Conservation (phyloP, 2,888 invertebrate species). For the Polietes domitor region DNA sequence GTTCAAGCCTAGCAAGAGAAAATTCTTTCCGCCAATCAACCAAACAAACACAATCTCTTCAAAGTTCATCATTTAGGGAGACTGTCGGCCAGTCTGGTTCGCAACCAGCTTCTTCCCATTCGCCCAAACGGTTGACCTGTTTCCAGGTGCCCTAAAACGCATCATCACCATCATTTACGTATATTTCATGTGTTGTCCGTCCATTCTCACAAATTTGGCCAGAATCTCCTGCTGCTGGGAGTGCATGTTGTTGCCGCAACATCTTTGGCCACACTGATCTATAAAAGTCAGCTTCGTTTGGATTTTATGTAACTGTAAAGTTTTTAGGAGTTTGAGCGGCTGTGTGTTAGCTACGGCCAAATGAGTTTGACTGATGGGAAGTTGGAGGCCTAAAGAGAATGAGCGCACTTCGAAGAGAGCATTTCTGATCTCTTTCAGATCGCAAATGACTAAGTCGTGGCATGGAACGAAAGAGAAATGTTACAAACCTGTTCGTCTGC, state of each 20-base stretch:
- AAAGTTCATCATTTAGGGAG: slow-evolving; percentile 21
- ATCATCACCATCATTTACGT: background rate
- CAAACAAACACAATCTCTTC: slow-evolving; percentile 12
- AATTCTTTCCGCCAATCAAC: slow-evolving; percentile 13
- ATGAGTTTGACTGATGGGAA: background rate
- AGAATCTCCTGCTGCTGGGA: background rate
- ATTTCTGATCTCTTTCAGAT: background rate
- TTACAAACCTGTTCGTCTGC: background rate
- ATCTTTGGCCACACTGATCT: slow-evolving; percentile 50
- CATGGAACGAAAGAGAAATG: background rate
- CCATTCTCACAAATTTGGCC: background rate
- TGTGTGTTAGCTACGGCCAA: background rate
- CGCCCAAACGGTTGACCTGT: background rate
- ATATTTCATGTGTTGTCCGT: background rate
- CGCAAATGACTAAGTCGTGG: background rate
- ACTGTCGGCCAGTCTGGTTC: background rate
- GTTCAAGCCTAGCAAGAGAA: background rate
- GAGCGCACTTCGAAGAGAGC: background rate
- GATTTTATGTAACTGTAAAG: slow-evolving; percentile 33
- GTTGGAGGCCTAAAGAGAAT: background rate
- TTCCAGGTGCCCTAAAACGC: background rate
- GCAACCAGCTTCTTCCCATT: background rate
- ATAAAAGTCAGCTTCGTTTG: slow-evolving; percentile 17
- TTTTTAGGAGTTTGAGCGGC: background rate
- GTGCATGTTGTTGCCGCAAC: slow-evolving; percentile 23